A percentile compares a stretch with the other conserved stretches of the same genome.
Evolutionary conservation across 2,797 vertebrate species (phyloP).

Genomic region (Balearica regulorum): DNA sequence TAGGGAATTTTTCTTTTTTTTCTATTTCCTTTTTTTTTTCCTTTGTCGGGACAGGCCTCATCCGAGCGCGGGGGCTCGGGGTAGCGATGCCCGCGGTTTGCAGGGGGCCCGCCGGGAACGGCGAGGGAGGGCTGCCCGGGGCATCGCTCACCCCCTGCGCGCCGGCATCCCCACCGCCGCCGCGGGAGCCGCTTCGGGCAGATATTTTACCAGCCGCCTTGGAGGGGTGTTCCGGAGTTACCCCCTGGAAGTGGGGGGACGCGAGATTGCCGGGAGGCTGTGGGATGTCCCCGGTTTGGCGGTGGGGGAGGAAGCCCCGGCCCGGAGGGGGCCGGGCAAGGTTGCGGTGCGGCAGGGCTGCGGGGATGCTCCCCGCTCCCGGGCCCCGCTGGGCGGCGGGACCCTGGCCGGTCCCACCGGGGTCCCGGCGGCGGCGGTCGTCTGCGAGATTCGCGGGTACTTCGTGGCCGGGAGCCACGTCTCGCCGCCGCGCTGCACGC

Average conservation of each 20-base stretch:
- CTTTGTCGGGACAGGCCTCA: neutral
- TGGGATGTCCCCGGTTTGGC: neutral
- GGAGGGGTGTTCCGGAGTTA: neutral
- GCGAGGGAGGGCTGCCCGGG: neutral
- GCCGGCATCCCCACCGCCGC: neutral
- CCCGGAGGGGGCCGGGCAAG: neutral
- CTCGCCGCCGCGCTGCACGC: neutral
- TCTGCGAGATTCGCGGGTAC: neutral
- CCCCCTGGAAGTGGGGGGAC: neutral
- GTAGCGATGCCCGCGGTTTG: neutral
- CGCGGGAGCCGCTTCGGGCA: neutral
- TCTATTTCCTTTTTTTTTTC: too few species aligned
- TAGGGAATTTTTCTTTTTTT: too few species aligned
- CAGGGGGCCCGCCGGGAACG: neutral
- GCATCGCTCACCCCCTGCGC: neutral
- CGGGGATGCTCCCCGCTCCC: neutral
- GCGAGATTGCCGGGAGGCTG: neutral
- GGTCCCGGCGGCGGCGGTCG: neutral
- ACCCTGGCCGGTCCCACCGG: accelerated
- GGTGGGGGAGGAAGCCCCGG: neutral
- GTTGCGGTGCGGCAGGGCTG: neutral
- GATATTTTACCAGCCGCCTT: neutral
- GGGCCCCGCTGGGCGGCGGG: too few species aligned
- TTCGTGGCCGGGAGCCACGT: neutral
- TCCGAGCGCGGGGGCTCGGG: neutral